Evolutionary conservation across 2,888 invertebrate species (phyloP).

Genomic region (Eupithecia subumbrata): DNA sequence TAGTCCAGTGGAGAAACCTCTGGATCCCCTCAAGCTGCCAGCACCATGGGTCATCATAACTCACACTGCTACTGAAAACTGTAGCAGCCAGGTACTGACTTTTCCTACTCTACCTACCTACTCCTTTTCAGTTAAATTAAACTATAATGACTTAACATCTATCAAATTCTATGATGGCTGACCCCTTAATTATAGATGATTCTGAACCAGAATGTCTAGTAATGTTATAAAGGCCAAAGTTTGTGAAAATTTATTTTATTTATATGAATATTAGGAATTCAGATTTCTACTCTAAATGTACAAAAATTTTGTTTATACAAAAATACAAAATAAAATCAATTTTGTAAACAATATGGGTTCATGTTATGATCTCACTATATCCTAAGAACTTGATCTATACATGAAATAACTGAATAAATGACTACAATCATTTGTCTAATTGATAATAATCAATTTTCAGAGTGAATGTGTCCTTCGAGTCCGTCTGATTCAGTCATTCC

Average conservation of each 20-base stretch:
- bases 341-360: too few species aligned
- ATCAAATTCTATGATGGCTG: neutral
- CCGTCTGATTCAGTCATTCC: constrained; percentile 86
- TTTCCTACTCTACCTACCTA: neutral
- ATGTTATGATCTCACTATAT: neutral
- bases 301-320: too few species aligned
- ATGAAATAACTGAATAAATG: neutral
- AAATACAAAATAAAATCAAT: too few species aligned
- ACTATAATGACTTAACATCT: neutral
- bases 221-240: too few species aligned
- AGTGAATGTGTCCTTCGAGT: constrained; percentile 85
- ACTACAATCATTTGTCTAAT: neutral
- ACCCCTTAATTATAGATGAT: neutral
- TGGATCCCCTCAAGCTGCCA: constrained; percentile 67
- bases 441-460: constrained; percentile 53
- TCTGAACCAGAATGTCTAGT: neutral
- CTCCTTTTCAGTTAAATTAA: neutral
- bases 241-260: neutral
- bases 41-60: constrained; percentile 85
- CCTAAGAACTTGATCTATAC: neutral
- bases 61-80: constrained; percentile 86
- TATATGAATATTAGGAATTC: too few species aligned
- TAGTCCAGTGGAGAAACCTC: constrained; percentile 78
- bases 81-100: constrained; percentile 75
- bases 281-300: too few species aligned